Conservation (phyloP, 1,140 invertebrate species). For the Antheraea mylitta region DNA sequence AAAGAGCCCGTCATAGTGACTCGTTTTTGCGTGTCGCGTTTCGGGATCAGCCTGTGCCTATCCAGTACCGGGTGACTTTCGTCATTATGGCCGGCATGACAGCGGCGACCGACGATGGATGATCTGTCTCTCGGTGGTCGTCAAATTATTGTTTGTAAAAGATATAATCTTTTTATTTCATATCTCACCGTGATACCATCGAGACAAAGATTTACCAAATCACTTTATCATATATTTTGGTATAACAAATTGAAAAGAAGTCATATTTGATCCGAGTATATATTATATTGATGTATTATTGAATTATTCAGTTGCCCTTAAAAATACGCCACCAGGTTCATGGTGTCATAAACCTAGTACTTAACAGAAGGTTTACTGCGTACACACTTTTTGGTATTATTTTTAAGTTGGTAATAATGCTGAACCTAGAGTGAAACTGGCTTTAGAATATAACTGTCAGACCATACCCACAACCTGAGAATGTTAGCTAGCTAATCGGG, state of each 20-base stretch:
- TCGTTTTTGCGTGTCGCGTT: too few species aligned
- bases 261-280: conserved; percentile 10
- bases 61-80: too few species aligned
- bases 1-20: too few species aligned
- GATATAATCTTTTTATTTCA: not conserved
- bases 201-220: not conserved
- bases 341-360: not conserved
- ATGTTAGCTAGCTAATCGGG: too few species aligned
- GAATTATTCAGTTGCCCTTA: conserved; percentile 15
- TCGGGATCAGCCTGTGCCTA: too few species aligned
- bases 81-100: too few species aligned
- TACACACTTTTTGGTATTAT: not conserved
- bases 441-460: too few species aligned
- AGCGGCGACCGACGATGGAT: too few species aligned
- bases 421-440: too few species aligned
- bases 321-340: conserved; percentile 15
- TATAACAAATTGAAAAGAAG: conserved; percentile 5
- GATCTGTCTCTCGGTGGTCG: too few species aligned
- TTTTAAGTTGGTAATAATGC: too few species aligned
- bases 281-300: conserved; percentile 12
- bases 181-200: not conserved
- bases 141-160: not conserved
- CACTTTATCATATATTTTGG: conserved; percentile 1
- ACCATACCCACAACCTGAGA: too few species aligned
- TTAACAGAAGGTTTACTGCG: not conserved